A percentile compares a stretch with the other conserved stretches of the same genome.
phyloP scores from a whole-genome alignment of 2,888 invertebrate genomes.

The Lamellibrachia columna region DNA sequence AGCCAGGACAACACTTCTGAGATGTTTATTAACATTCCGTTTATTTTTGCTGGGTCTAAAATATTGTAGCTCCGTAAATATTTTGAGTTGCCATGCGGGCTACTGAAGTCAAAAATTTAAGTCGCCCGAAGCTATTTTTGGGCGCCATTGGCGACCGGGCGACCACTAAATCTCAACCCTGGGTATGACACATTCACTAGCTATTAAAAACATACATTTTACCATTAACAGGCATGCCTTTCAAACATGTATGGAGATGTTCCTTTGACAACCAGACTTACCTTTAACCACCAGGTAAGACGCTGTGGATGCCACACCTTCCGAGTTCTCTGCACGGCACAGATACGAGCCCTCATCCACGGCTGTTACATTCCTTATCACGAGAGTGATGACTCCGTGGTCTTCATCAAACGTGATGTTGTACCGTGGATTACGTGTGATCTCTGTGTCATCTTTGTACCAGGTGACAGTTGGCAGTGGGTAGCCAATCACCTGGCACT shows the following conservation, averaged over 20 bases:
- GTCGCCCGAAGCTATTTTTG: too few relatives aligned
- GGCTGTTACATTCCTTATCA: constrained; percentile 54
- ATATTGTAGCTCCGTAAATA: too few relatives aligned
- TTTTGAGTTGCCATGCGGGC: too few relatives aligned
- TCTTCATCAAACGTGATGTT: constrained; percentile 45
- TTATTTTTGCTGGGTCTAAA: too few relatives aligned
- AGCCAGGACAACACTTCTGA: too few relatives aligned
- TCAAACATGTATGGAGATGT: neutral
- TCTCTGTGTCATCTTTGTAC: constrained; percentile 63
- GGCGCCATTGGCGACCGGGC: too few relatives aligned
- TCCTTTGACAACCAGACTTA: constrained; percentile 38
- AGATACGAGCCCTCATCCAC: constrained; percentile 62
- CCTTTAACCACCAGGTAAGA: constrained; percentile 63
- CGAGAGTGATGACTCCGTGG: constrained; percentile 56
- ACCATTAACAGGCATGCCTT: too few relatives aligned
- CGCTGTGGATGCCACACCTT: constrained; percentile 62
- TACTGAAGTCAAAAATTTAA: too few relatives aligned
- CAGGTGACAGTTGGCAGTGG: constrained; percentile 63
- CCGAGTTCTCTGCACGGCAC: constrained; percentile 63
- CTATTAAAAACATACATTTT: too few relatives aligned
- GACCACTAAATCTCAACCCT: too few relatives aligned
- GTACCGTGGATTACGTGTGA: constrained; percentile 55
- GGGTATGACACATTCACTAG: too few relatives aligned
- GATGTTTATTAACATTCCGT: too few relatives aligned
- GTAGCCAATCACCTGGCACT: constrained; percentile 62